Base-by-base conservation (phyloP, 92 coral and sea anemone species). In the Porites evermanni region DNA sequence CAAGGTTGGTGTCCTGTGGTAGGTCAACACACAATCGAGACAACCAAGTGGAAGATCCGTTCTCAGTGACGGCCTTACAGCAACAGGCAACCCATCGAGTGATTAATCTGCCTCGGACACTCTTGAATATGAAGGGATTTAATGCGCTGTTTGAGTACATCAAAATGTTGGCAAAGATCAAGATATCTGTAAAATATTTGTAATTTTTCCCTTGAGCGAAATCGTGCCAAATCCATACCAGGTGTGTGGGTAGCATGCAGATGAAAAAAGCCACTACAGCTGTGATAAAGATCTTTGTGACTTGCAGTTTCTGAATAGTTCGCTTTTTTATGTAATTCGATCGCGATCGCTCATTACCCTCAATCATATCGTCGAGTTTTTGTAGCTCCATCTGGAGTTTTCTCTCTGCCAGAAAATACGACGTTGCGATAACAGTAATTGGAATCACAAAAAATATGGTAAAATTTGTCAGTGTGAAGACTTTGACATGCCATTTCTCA, bases 361-460 rank as follows among this genome's bases (percentile, higher is more conserved):
- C 83, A 6, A 76, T 12, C 76, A 76, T 77, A 7, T 68, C 59
- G 17, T 53, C 53, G 32, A 85, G 83, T 17, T 19, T 65, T 32
- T 52, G 29, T 8, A 86, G 75, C 77, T 87, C 85, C 81, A 64
- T 26, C 64, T 74, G 90, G 12, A 91, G 80, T 75, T 82, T 88
- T 60, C 63, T 84, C n/a, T 96, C 98, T 0, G 98, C 98, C 51
- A 96, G 93, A 11, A 90, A 38, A 77, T 97, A 97, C 17, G 97
- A 95, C 64, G 88, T 51, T 0, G 98, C 89, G 44, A 95, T 97
- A 1, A 92, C 93, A 9, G 70, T 72, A 13, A 97, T 88, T 47
- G 99, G 99, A 44, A 97, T 83, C 13, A 93, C 95, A 66, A 95
- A 97, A 90, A 95, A 94, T 9, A 95, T 73, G 10, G 90, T 69